Conservation (phyloP, 2,888 invertebrate species). For the Cheilosia grossa region DNA sequence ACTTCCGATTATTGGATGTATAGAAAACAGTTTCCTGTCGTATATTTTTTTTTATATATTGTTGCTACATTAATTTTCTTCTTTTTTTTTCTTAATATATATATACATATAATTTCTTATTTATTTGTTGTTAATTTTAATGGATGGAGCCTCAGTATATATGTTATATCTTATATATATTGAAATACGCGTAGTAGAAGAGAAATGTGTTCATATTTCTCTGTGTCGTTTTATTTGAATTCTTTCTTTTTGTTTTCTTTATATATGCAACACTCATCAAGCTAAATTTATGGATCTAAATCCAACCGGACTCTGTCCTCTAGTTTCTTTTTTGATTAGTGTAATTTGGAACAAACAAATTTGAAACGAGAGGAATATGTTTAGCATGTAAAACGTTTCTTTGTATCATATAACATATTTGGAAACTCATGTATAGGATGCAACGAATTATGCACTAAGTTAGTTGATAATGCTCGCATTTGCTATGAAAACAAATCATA, state of each 20-base stretch:
- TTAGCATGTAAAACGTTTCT: slow-evolving; percentile 55
- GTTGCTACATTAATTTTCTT: slow-evolving; percentile 65
- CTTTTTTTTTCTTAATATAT: slow-evolving; percentile 26
- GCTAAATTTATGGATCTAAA: neutral
- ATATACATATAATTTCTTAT: slow-evolving; percentile 43
- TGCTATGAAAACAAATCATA: slow-evolving; percentile 4
- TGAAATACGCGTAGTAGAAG: slow-evolving; percentile 34
- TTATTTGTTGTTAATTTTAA: slow-evolving; percentile 64
- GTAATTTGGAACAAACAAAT: slow-evolving; percentile 25
- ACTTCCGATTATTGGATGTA: slow-evolving; percentile 53
- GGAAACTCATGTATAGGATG: slow-evolving; percentile 31
- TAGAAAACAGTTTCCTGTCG: slow-evolving; percentile 65
- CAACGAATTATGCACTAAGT: slow-evolving; percentile 29
- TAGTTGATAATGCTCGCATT: slow-evolving; percentile 31
- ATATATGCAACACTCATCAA: neutral
- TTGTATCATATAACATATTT: slow-evolving; percentile 19
- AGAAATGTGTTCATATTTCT: slow-evolving; percentile 20
- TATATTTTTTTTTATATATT: slow-evolving; percentile 51
- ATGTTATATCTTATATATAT: slow-evolving; percentile 12
- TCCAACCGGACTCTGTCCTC: too few species aligned
- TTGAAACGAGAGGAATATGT: slow-evolving; percentile 53
- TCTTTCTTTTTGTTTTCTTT: slow-evolving; percentile 35
- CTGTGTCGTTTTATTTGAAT: slow-evolving; percentile 45
- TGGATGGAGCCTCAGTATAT: slow-evolving; percentile 54
- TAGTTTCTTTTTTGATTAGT: too few species aligned